Evolutionary conservation across 2,888 invertebrate species (phyloP).

Genomic region (Lycocerus yunnanus): DNA sequence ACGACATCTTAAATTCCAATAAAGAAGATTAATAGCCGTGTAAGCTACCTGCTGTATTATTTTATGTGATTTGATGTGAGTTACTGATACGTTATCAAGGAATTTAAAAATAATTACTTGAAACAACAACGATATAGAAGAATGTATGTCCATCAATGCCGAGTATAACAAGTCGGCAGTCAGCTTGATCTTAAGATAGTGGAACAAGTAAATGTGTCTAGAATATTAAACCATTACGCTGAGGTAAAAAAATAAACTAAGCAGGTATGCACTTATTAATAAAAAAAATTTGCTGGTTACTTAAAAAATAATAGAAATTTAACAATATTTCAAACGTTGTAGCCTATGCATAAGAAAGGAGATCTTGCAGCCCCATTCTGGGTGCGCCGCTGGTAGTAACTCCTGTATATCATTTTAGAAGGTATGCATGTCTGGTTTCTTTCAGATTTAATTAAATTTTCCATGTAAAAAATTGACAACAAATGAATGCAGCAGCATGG

Average conservation of each 20-base stretch:
- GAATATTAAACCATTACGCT: slow-evolving; percentile 41
- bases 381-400: neutral
- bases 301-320: too few relatives aligned
- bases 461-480: neutral
- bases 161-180: slow-evolving; percentile 43
- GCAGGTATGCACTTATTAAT: too few relatives aligned
- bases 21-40: neutral
- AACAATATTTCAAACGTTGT: too few relatives aligned
- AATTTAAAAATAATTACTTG: slow-evolving; percentile 55
- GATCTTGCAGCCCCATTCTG: neutral
- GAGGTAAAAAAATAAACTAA: neutral
- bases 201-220: slow-evolving; percentile 36
- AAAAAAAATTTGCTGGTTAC: neutral
- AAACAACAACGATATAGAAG: slow-evolving; percentile 46
- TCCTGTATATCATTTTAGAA: neutral
- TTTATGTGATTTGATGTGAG: slow-evolving; percentile 45
- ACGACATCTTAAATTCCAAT: slow-evolving; percentile 15
- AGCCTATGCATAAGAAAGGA: too few relatives aligned
- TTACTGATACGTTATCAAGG: slow-evolving; percentile 52
- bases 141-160: slow-evolving; percentile 52
- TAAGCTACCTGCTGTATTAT: slow-evolving; percentile 24
- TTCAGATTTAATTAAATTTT: neutral
- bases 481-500: slow-evolving; percentile 10
- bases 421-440: neutral
- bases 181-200: slow-evolving; percentile 39